Evolutionary conservation across 2,113 vertebrate species (phyloP), one percentile per base, ranked within the genome.

Genomic region (Tinamus guttatus): DNA sequence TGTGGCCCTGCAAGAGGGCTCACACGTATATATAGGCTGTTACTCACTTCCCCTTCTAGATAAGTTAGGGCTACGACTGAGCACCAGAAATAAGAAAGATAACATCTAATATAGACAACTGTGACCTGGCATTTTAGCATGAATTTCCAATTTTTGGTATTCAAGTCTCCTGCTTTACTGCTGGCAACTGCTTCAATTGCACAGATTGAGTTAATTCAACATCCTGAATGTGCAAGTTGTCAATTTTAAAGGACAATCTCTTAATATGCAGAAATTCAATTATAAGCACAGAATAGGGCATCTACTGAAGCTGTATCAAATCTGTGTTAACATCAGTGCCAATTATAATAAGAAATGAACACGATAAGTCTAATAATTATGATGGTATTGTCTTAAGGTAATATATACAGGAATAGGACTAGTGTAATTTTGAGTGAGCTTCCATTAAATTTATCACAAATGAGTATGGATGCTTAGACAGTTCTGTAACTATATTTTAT

Each of bases 21-120:
- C 7, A 3, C 0, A 0, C 11, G 2, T 7, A 5, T 47, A 6
- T 20, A n/a, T n/a, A n/a, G n/a, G 30, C 32, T 11, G 11, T 77
- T 84, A 45, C 30, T 69, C 43, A 30, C 13, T 49, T 90, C 38
- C 21, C 85, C 36, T 71, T n/a, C 79, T 28, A 19, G n/a, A 58
- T 75, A 38, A 36, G 4, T 11, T 28, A 19, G 16, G 19, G 41
- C 51, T 81, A 65, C 52, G 5, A 28, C 34, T 19, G 27, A 77
- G 28, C 13, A 8, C 43, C 41, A 51, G 24, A 77, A 68, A 77
- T 77, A 71, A 70, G 40, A 28, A 71, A 78, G 40, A 28, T 24
- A 73, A 45, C 15, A 28, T 58, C 56, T 59, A 38, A 34, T 28
- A 32, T 43, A 59, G 18, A 14, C 34, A 71, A 51, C 40, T 78